phyloP scores from a whole-genome alignment of 92 coral and sea anemone genomes.

The Siderastrea radians region DNA sequence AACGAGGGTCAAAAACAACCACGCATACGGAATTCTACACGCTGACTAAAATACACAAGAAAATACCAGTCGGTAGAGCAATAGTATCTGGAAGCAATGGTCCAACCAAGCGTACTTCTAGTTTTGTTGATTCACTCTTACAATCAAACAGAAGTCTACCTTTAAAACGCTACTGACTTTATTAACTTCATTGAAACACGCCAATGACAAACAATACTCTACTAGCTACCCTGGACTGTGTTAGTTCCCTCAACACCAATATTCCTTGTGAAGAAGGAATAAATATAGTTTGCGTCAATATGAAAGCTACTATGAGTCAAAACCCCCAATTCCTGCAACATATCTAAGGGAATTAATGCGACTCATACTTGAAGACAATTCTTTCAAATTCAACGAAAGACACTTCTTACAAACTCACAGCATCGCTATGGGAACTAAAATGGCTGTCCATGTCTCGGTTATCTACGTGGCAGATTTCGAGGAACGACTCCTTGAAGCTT shows the following conservation, averaged over 20 bases:
- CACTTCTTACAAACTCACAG: too few species aligned
- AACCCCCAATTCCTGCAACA: slow-evolving; percentile 30
- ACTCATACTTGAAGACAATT: slow-evolving; percentile 26
- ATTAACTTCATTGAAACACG: slow-evolving; percentile 35
- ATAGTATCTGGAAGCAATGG: slow-evolving; percentile 31
- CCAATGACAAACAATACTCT: slow-evolving; percentile 24
- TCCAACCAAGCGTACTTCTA: slow-evolving; percentile 48
- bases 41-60: slow-evolving; percentile 67
- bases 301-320: slow-evolving; percentile 21
- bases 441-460: too few species aligned
- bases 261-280: slow-evolving; percentile 57
- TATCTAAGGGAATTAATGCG: slow-evolving; percentile 12
- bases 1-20: slow-evolving; percentile 34
- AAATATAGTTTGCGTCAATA: slow-evolving; percentile 34
- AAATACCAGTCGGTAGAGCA: slow-evolving; percentile 46
- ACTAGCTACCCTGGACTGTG: slow-evolving; percentile 15
- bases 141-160: slow-evolving; percentile 29
- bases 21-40: slow-evolving; percentile 66
- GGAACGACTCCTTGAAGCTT: too few species aligned
- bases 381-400: too few species aligned
- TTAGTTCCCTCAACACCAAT: slow-evolving; percentile 40
- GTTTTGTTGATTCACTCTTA: slow-evolving; percentile 61
- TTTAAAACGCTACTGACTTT: slow-evolving; percentile 51
- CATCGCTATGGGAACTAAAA: too few species aligned
- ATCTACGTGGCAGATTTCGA: too few species aligned